Conservation (phyloP, 2,113 vertebrate species). For the Microtus richardsoni region DNA sequence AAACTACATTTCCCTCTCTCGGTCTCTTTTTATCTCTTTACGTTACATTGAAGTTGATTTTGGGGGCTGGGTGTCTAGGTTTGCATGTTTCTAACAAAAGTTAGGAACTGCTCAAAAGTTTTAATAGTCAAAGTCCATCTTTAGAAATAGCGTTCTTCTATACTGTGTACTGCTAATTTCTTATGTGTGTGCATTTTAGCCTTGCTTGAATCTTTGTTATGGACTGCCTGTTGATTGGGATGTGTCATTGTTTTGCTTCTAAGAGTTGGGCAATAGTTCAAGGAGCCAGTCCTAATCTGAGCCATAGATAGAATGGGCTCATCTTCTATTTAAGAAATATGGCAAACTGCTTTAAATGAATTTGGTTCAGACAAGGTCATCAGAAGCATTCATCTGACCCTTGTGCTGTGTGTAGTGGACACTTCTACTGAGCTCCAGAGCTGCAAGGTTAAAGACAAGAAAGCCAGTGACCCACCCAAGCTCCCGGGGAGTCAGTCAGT, state of each 20-base stretch:
- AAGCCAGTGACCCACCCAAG: slow-evolving; percentile 58
- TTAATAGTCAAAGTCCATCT: slow-evolving; percentile 69
- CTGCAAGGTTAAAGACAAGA: slow-evolving; percentile 73
- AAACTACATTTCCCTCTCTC: slow-evolving; percentile 69
- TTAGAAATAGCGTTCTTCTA: slow-evolving; percentile 69
- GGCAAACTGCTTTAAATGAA: slow-evolving; percentile 74
- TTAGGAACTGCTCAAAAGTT: slow-evolving; percentile 68
- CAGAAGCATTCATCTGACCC: slow-evolving; percentile 72
- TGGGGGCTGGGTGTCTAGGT: background rate
- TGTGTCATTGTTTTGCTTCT: slow-evolving; percentile 76
- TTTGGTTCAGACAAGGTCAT: slow-evolving; percentile 76
- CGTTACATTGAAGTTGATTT: slow-evolving; percentile 50
- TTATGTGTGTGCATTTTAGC: slow-evolving; percentile 75
- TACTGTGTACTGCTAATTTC: slow-evolving; percentile 59
- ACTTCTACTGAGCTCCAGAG: slow-evolving; percentile 72
- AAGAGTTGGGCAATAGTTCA: slow-evolving; percentile 74
- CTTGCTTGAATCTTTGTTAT: slow-evolving; percentile 73
- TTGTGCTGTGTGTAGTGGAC: slow-evolving; percentile 77
- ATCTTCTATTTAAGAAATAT: slow-evolving; percentile 78
- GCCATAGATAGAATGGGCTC: slow-evolving; percentile 71
- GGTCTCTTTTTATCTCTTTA: slow-evolving; percentile 48
- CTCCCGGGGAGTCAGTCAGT: slow-evolving; percentile 57
- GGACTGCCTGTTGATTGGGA: slow-evolving; percentile 63
- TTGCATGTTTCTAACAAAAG: slow-evolving; percentile 65
- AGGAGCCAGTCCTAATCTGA: slow-evolving; percentile 74